Percentiles rank a stretch among this genome's conserved stretches.
Evolutionary conservation across 2,888 invertebrate genomes (phyloP).

Genomic region (Carpatolechia fugitivella): DNA sequence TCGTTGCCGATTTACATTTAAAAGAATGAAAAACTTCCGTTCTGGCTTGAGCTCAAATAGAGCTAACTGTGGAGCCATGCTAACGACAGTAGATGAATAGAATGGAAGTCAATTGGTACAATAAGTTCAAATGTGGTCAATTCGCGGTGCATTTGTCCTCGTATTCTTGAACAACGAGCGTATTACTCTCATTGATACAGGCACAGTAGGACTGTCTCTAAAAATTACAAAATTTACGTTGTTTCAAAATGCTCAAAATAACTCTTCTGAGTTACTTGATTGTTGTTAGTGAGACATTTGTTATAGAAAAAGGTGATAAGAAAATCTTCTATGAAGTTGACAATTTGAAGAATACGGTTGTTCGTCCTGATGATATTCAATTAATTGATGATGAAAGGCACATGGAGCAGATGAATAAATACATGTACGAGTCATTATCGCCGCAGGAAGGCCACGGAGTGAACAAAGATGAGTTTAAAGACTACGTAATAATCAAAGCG

Average conservation of each 20-base stretch:
- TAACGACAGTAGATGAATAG: slow-evolving; percentile 29
- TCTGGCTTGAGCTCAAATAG: no score
- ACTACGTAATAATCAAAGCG: slow-evolving; percentile 38
- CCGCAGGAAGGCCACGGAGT: slow-evolving; percentile 21
- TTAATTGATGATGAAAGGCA: slow-evolving; percentile 25
- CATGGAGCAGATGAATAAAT: slow-evolving; percentile 20
- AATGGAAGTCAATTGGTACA: slow-evolving; percentile 50
- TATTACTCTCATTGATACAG: slow-evolving; percentile 7
- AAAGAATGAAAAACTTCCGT: no score
- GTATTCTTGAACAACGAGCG: slow-evolving; percentile 26
- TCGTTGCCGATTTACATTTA: neutral
- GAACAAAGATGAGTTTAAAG: slow-evolving; percentile 25
- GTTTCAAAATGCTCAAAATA: neutral
- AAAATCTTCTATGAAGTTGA: slow-evolving; percentile 31
- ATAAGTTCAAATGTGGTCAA: slow-evolving; percentile 47
- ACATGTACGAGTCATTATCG: slow-evolving; percentile 27
- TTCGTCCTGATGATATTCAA: slow-evolving; percentile 27
- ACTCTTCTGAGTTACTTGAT: neutral
- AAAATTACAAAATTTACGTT: neutral
- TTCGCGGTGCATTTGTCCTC: slow-evolving; percentile 22
- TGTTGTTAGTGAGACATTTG: slow-evolving; percentile 9
- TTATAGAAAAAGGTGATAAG: slow-evolving; percentile 22
- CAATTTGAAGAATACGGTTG: slow-evolving; percentile 16
- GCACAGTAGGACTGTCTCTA: neutral
- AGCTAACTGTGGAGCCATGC: neutral